Base-by-base conservation (phyloP, 2,113 vertebrate species). In the Oreochromis tanganicae region DNA sequence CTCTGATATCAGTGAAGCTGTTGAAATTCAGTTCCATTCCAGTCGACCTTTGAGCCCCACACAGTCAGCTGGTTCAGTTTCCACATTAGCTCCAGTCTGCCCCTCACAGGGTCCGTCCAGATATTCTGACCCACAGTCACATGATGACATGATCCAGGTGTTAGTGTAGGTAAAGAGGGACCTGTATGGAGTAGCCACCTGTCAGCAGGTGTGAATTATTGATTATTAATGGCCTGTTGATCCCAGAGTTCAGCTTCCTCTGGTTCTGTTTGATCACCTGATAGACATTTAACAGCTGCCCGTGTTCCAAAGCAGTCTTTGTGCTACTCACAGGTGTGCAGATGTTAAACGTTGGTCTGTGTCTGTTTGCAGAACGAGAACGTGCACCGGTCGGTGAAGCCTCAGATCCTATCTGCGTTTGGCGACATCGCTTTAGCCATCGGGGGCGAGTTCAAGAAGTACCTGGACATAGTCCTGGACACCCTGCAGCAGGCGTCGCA, bases 391-490 rank as follows among this genome's bases (percentile, higher is more conserved):
- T 99, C 98, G 1, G 99, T 99, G 93, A 99, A 99, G 93, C 99
- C 99, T 2, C 98, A 99, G 97, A 99, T 99, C 90, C 97, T 99
- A 9, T 99, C 98, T 0, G 98, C 97, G 50, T 99, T 99, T 6
- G 98, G 99, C 0, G 99, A 99, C 87, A 99, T 99, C 34, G 98
- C 98, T 71, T 97, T 99, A 82, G 99, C 99, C 88, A 98, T 99
- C 59, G 99, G 98, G 3, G 98, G 99, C 3, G 99, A 99, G 86
- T 99, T 99, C 79, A 99, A 99, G 95, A 99, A 99, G 88, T 99
- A 99, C 90, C 95, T 99, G 82, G 98, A 99, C 1, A 98, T 99
- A 1, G 99, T 99, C 3, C 92, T 99, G 90, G 98, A 99, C 89
- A 99, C 99, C 1, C 96, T 99, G 29, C 98, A 99, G 91, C 99